Evolutionary conservation across 2,888 invertebrate species (phyloP).

Genomic region (Papilio protenor): DNA sequence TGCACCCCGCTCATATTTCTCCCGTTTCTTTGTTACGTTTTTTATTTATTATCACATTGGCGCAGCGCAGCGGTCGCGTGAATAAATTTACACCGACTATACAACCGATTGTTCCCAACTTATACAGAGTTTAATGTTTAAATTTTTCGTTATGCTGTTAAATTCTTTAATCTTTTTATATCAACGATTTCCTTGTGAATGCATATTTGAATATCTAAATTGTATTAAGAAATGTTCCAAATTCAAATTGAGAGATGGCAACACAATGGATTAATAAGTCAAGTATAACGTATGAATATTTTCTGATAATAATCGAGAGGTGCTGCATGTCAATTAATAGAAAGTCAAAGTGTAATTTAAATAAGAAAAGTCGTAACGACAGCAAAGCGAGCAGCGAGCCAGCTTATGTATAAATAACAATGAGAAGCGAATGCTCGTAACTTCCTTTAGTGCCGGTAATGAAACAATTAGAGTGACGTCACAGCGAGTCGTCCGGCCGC

Average conservation of each 20-base stretch:
- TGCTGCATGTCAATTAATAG: not conserved
- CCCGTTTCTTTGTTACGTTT: constrained; percentile 66
- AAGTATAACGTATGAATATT: not conserved
- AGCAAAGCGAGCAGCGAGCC: constrained; percentile 38
- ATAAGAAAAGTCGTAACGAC: constrained; percentile 2
- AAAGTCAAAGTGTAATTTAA: not conserved
- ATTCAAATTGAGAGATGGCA: too few relatives aligned
- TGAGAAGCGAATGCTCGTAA: constrained; percentile 25
- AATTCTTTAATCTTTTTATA: not conserved
- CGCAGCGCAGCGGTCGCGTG: constrained; percentile 67
- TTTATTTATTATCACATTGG: constrained; percentile 69
- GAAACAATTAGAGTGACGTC: constrained; percentile 64
- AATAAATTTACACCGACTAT: constrained; percentile 60
- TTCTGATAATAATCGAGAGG: not conserved
- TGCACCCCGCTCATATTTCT: constrained; percentile 69
- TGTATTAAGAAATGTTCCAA: not conserved
- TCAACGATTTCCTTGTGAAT: not conserved
- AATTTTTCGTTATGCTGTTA: not conserved
- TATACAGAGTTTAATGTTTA: constrained; percentile 6
- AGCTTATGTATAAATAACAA: constrained; percentile 41
- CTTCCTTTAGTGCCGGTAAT: constrained; percentile 55
- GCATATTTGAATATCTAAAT: not conserved
- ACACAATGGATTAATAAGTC: not conserved
- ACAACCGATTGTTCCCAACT: constrained; percentile 19
- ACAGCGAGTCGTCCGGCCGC: constrained; percentile 32